These are phyloP conservation scores for Boulengeromyrus knoepffleri DNA, from an alignment of 2,113 vertebrate genomes.

Conservation along the genomic window DNA sequence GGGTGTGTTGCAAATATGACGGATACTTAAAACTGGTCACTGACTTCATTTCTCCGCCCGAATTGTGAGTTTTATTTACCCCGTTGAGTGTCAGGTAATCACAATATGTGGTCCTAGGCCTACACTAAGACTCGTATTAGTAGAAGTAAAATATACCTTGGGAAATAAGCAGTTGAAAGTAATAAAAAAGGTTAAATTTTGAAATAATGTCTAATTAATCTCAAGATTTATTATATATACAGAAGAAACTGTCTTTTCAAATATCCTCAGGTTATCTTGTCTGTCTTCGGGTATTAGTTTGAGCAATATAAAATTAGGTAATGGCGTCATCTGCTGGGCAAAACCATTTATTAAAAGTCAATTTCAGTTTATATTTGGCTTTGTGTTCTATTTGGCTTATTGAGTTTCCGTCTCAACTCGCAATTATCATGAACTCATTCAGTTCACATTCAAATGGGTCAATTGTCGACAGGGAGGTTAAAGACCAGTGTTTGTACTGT, in stretches of 20 bases:
- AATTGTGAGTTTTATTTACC: neutral
- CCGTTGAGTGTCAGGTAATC: neutral
- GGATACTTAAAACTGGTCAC: neutral
- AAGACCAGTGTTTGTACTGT: neutral
- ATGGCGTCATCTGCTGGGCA: conserved; percentile 5
- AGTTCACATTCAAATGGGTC: neutral
- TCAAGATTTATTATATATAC: neutral
- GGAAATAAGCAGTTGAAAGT: neutral
- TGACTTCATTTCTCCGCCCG: neutral
- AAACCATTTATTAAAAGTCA: neutral
- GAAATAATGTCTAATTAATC: neutral
- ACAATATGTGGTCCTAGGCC: neutral
- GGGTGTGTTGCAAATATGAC: neutral
- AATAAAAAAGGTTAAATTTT: neutral
- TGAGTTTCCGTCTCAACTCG: neutral
- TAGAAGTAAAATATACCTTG: neutral
- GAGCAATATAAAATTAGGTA: neutral
- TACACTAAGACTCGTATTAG: neutral
- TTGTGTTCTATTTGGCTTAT: neutral
- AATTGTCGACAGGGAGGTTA: neutral
- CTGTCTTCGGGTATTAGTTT: neutral
- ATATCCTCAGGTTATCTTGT: neutral
- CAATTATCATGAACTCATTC: neutral
- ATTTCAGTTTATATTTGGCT: neutral
- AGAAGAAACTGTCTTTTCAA: neutral